Conservation (phyloP, 2,888 invertebrate species). For the Pseudococcus viburni region DNA sequence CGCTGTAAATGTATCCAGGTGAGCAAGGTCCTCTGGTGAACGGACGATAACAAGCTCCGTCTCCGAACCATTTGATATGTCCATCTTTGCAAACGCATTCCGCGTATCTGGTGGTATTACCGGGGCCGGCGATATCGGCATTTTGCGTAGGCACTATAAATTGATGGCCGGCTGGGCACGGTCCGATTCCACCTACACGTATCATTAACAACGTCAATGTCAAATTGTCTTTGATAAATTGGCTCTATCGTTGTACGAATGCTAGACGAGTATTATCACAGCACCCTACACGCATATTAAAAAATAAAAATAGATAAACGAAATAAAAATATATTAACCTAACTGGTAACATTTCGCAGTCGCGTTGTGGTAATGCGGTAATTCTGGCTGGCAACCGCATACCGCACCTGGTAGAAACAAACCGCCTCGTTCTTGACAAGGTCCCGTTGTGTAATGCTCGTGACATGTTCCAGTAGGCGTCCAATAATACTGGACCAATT, state of each 20-base stretch:
- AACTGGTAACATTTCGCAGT: constrained; percentile 83
- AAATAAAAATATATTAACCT: constrained; percentile 73
- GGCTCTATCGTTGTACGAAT: no score
- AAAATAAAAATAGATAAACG: background rate
- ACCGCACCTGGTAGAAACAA: constrained; percentile 82
- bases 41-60: constrained; percentile 79
- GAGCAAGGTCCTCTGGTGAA: constrained; percentile 85
- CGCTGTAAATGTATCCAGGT: constrained; percentile 69
- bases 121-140: background rate
- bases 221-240: no score
- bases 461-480: constrained; percentile 80
- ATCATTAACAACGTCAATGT: background rate
- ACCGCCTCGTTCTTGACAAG: constrained; percentile 83
- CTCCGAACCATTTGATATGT: constrained; percentile 69
- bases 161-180: constrained; percentile 82
- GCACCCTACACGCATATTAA: background rate
- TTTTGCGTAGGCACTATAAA: constrained; percentile 74
- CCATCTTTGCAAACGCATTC: constrained; percentile 70
- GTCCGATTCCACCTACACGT: constrained; percentile 80
- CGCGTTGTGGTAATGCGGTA: constrained; percentile 82
- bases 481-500: constrained; percentile 76
- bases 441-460: constrained; percentile 84
- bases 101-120: constrained; percentile 68
- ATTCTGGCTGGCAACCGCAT: constrained; percentile 81
- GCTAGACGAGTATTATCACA: background rate